Conservation (phyloP, 2,888 invertebrate genomes). For the Platycheirus albimanus region DNA sequence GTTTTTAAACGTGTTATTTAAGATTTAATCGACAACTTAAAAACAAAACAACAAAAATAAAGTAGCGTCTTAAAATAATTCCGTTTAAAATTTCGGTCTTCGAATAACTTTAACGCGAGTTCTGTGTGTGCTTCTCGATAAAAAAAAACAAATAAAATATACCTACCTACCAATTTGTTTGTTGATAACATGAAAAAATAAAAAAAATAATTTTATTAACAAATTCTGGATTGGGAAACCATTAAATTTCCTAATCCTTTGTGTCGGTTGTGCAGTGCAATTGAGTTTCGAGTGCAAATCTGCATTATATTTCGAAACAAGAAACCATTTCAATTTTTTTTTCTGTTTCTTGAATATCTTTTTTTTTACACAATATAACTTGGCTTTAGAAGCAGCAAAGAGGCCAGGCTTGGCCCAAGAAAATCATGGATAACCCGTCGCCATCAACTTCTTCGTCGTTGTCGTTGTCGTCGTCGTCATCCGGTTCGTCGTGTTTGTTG, state of each 20-base stretch:
- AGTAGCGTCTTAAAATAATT: conserved; percentile 1
- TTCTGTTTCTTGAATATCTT: conserved; percentile 27
- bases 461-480: conserved; percentile 40
- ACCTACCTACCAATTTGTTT: too few species aligned
- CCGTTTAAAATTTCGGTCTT: conserved; percentile 16
- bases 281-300: neutral
- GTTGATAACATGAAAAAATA: neutral
- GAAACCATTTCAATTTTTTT: conserved; percentile 32
- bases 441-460: conserved; percentile 50
- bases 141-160: neutral
- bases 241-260: conserved; percentile 5
- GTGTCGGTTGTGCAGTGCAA: conserved; percentile 18
- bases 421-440: conserved; percentile 71
- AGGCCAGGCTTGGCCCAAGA: conserved; percentile 37
- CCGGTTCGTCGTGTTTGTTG: conserved; percentile 38
- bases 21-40: neutral
- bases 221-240: neutral
- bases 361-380: conserved; percentile 3
- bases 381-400: conserved; percentile 6
- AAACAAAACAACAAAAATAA: conserved; percentile 6
- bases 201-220: neutral
- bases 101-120: conserved; percentile 15
- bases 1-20: conserved; percentile 54
- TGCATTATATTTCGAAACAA: neutral
- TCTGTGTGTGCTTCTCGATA: neutral